Base-by-base conservation (phyloP, 2,797 vertebrate genomes). In the Serranus cabrilla region DNA sequence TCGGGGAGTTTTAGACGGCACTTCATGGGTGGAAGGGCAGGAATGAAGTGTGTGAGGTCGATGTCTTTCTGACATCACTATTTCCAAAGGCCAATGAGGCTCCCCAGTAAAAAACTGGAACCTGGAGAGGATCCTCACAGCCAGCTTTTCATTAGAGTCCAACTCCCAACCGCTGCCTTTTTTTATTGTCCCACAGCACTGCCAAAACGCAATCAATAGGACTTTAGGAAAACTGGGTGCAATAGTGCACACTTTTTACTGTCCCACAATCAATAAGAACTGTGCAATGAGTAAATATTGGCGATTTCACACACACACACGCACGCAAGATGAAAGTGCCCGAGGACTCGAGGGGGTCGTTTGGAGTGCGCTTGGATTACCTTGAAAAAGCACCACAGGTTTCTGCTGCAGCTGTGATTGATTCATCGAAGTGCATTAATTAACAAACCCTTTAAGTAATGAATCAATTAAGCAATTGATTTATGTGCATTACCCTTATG, bases 381-480 rank as follows among this genome's bases (percentile, higher is more conserved):
- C 60, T 80, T 72, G 82, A 79, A 87, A 87, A 82, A 84, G 76
- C 77, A 74, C 69, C 73, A 55, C 69, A 70, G 71, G 71, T 82
- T 87, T 72, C 64, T 55, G 31, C 71, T 69, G 74, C 82, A 80
- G 59, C 86, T 68, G 81, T 82, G 89, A 91, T 90, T 91, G 85
- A 93, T 91, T 90, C 73, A 90, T 90, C 43, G 63, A 77, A 83
- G 87, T 81, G 75, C 87, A 90, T 92, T 83, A 91, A 94, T 93
- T 90, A 90, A 90, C 83, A 80, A 88, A 86, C 57, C 76, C 72
- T 87, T 84, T 91, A 87, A 84, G 84, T 92, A 88, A 92, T 89
- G 74, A 92, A 90, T 94, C 90, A 91, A 89, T 93, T 93, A 90
- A 60, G 79, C 40, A 40, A 92, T 87, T 92, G 91, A 93, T 93